These are phyloP conservation scores for Brachionus asplanchnoidis DNA, from an alignment of 1,140 invertebrate species.

Conservation along the genomic window DNA sequence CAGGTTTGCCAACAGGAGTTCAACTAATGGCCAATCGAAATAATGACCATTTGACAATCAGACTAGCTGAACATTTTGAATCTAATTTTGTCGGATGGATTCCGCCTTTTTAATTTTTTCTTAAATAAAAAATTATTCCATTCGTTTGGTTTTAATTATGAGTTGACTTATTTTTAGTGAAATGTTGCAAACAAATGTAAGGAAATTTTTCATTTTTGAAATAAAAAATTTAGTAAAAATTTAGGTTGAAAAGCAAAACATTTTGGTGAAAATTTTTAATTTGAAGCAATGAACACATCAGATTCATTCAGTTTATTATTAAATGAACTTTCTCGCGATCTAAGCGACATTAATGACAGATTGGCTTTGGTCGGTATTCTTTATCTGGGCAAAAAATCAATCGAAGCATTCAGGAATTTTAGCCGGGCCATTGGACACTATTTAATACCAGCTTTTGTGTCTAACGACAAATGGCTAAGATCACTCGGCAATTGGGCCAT, in stretches of 20 bases:
- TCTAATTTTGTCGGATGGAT: too few relatives aligned
- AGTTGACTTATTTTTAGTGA: too few relatives aligned
- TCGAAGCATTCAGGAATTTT: neutral
- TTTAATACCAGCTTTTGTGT: neutral
- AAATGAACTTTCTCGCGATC: neutral
- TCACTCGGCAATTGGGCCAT: slow-evolving; percentile 37
- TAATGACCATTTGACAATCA: too few relatives aligned
- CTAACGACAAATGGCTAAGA: slow-evolving; percentile 29
- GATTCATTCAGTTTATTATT: slow-evolving; percentile 27
- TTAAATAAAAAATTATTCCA: too few relatives aligned
- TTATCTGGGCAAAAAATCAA: neutral
- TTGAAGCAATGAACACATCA: neutral
- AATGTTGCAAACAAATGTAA: slow-evolving; percentile 31
- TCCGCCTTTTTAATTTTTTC: too few relatives aligned
- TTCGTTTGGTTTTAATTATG: too few relatives aligned
- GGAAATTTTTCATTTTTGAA: neutral
- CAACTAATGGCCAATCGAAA: too few relatives aligned
- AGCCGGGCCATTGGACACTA: neutral
- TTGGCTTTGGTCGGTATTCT: slow-evolving; percentile 25
- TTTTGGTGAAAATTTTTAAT: neutral
- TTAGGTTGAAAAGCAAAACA: neutral
- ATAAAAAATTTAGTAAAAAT: neutral
- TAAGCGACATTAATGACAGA: neutral
- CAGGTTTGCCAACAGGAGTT: too few relatives aligned
- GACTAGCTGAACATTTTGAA: too few relatives aligned